A percentile compares a stretch with the other conserved stretches of the same genome.
Evolutionary conservation across 2,888 invertebrate genomes (phyloP).

Genomic region (Spodoptera picta): DNA sequence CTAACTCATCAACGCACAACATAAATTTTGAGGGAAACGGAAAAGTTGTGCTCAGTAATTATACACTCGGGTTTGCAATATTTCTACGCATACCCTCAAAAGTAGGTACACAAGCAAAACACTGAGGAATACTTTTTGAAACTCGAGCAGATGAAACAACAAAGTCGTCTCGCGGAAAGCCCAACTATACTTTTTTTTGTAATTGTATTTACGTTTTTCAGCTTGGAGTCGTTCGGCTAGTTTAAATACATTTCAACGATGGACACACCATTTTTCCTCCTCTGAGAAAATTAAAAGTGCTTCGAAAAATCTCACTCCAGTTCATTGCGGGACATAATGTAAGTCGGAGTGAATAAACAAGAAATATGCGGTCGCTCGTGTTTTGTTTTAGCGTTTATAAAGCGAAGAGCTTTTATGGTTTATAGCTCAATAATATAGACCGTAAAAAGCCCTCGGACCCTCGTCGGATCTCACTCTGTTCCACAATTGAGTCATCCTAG

Average conservation of each 20-base stretch:
- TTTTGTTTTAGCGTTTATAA: constrained; percentile 82
- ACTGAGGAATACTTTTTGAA: constrained; percentile 25
- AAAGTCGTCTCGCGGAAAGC: constrained; percentile 22
- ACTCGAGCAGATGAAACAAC: constrained; percentile 13
- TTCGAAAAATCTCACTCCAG: constrained; percentile 69
- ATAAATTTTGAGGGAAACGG: constrained; percentile 49
- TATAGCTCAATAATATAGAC: constrained; percentile 84
- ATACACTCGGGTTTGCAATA: constrained; percentile 44
- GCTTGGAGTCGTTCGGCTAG: constrained; percentile 32
- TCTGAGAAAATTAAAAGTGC: constrained; percentile 66
- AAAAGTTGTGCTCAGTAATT: constrained; percentile 55
- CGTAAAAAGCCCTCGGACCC: constrained; percentile 78
- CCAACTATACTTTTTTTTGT: constrained; percentile 22
- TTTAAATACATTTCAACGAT: constrained; percentile 50
- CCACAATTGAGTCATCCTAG: constrained; percentile 78
- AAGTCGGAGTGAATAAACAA: constrained; percentile 75
- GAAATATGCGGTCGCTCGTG: constrained; percentile 77
- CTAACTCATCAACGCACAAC: constrained; percentile 57
- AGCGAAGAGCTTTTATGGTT: constrained; percentile 81
- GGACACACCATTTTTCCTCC: constrained; percentile 52
- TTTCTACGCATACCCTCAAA: constrained; percentile 24
- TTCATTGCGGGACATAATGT: constrained; percentile 72
- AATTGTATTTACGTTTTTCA: constrained; percentile 26
- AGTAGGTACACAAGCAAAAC: constrained; percentile 17
- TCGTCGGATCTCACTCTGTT: constrained; percentile 72